phyloP scores from a whole-genome alignment of 1,140 invertebrate genomes.

The Thaumetopoea pityocampa region DNA sequence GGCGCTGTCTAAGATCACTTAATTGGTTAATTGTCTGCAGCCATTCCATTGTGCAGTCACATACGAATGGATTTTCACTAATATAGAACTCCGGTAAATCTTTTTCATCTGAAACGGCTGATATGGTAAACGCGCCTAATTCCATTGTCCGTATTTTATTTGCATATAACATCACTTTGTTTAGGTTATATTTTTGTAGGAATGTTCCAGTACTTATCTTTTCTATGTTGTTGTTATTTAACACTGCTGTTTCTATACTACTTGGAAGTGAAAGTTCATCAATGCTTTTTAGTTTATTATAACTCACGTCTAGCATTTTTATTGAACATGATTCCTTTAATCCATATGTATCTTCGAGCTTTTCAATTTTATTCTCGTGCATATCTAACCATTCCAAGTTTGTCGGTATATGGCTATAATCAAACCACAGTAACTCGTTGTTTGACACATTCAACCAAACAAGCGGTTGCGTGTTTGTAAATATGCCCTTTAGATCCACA shows the following conservation, averaged over 20 bases:
- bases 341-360: slow-evolving; percentile 85
- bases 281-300: slow-evolving; percentile 83
- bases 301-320: slow-evolving; percentile 87
- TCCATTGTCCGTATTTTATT: slow-evolving; percentile 87
- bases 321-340: slow-evolving; percentile 84
- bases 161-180: slow-evolving; percentile 85
- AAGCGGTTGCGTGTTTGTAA: slow-evolving; percentile 80
- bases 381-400: slow-evolving; percentile 85
- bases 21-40: slow-evolving; percentile 86
- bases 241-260: slow-evolving; percentile 83
- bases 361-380: slow-evolving; percentile 82
- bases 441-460: slow-evolving; percentile 85
- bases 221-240: slow-evolving; percentile 86
- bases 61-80: slow-evolving; percentile 87
- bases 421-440: slow-evolving; percentile 82
- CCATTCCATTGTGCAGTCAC: slow-evolving; percentile 92
- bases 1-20: slow-evolving; percentile 85
- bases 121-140: slow-evolving; percentile 82
- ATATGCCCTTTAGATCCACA: slow-evolving; percentile 82
- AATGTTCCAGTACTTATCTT: slow-evolving; percentile 85
- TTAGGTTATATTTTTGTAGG: slow-evolving; percentile 81
- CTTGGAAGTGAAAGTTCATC: slow-evolving; percentile 84
- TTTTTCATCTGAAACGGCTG: slow-evolving; percentile 79
- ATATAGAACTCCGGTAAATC: slow-evolving; percentile 87
- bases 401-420: slow-evolving; percentile 81